Base-by-base conservation (phyloP, 2,888 invertebrate species). In the Melolontha melolontha region DNA sequence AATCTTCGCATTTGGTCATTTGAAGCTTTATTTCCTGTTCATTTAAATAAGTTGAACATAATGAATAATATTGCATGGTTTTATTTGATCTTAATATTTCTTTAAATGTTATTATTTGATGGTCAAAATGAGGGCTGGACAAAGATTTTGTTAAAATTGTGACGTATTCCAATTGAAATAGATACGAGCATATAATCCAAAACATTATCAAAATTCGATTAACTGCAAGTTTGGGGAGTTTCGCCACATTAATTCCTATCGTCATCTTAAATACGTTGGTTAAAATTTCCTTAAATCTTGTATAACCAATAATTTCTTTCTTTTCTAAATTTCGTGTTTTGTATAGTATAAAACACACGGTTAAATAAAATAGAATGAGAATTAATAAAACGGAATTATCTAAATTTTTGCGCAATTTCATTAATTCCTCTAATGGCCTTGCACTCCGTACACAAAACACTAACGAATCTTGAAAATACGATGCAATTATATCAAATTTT, bases 391-490 rank as follows among this genome's bases (percentile, higher is more conserved):
- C 64, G 1, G 63, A 69, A 0, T 68, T 59, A 1, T 72, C 70
- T 47, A 75, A 54, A 41, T 74, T 69, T 12, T 73, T 66, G 5
- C 72, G 54, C 5, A 78, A 59, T 59, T 75, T 75, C 11, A 68
- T 68, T 77, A 78, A 78, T 47, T 75, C 70, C 0, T 75, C 67
- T 6, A 70, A 47, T 42, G 64, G 71, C 49, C 76, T 74, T 1
- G 80, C 78, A 64, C 79, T 79, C 0, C 81, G 80, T 5, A 79
- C 80, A 40, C 82, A 80, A 79, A 80, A 81, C 0, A 77, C 72
- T 5, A 81, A 68, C 2, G 77, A 75, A 68, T 82, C 82, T 51
- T 78, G 77, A 22, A 76, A 70, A 69, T 81, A 81, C 1, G 80
- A 75, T 4, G 74, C 62, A n/a, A 79, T 78, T n/a, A 75, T 66